Base-by-base conservation (phyloP, 1,140 invertebrate species). In the Aphelenchoides fujianensis region DNA sequence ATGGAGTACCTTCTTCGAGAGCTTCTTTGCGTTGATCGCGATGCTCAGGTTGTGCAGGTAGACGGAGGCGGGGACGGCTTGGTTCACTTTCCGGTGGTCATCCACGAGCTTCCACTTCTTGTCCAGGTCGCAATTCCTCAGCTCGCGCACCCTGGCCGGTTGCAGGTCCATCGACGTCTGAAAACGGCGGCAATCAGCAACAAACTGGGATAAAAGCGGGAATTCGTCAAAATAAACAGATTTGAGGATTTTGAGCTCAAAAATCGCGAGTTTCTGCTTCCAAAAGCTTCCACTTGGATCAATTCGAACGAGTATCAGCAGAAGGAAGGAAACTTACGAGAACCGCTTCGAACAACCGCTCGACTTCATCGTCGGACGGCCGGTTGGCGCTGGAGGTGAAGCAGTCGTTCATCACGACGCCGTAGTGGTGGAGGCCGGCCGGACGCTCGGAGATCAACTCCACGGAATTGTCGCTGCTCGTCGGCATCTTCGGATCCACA, bases 71-170 rank as follows among this genome's bases (percentile, higher is more conserved):
- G 71, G 75, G 2, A 75, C 69, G 9, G 32, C 59, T 36, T 64
- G 70, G 31, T 73, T 48, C 27, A 68, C 69, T 19, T 62, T 88
- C 85, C 93, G 92, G 90, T 98, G 95, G 90, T 98, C 96, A 88
- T 94, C 96, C 86, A 98, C 95, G 84, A 98, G 92, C 85, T 98
- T 95, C 95, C 95, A 98, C 87, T 99, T 98, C 85, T 96, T 97
- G 83, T 96, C 92, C 84, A 93, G 91, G 86, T 97, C 93, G 85
- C 98, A 98, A 84, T 93, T 92, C 81, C 93, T 93, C 55, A 99
- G 88, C 5, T 97, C 88, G 87, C 97, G 97, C 71, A 94, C 93
- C 87, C 98, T 98, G 86, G 98, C 96, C 19, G 95, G 94, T 12
- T 96, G 96, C 74, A 99, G 88, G 87, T 99, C 96, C 95, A 98